Conservation (phyloP, 2,888 invertebrate species). For the Ganaspis brasiliensis region DNA sequence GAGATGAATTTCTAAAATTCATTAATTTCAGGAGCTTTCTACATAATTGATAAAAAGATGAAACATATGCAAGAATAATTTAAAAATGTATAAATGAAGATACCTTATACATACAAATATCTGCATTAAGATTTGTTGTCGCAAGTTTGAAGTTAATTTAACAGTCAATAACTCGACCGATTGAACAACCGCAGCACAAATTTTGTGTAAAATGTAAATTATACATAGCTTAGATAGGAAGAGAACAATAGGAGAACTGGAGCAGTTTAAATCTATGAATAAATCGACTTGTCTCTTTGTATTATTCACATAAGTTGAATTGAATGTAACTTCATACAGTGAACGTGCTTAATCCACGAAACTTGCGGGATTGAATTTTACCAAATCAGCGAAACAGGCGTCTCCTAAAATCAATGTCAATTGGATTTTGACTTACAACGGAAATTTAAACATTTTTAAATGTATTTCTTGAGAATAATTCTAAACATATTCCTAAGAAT, state of each 20-base stretch:
- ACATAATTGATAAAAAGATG: no score
- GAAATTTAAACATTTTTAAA: background rate
- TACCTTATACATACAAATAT: no score
- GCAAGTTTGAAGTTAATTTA: background rate
- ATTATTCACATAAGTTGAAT: conserved; percentile 1
- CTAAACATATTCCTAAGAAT: no score
- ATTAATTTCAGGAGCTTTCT: no score
- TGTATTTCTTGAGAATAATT: no score
- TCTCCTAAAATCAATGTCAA: conserved; percentile 25
- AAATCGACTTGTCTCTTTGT: conserved; percentile 34
- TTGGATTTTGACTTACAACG: background rate
- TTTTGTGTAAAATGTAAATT: conserved; percentile 17
- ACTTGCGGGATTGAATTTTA: conserved; percentile 30
- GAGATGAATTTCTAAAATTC: no score
- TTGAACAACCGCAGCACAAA: background rate
- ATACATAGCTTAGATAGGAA: conserved; percentile 9
- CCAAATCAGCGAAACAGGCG: conserved; percentile 13
- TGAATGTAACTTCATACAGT: conserved; percentile 22
- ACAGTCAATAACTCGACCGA: conserved; percentile 7
- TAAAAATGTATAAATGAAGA: no score
- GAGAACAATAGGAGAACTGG: conserved; percentile 35
- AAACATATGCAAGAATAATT: no score
- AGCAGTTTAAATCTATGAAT: conserved; percentile 24
- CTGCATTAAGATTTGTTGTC: no score
- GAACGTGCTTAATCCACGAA: conserved; percentile 21